These are phyloP conservation scores for Ichneumon xanthorius DNA, from an alignment of 2,888 invertebrate genomes.

Conservation along the genomic window DNA sequence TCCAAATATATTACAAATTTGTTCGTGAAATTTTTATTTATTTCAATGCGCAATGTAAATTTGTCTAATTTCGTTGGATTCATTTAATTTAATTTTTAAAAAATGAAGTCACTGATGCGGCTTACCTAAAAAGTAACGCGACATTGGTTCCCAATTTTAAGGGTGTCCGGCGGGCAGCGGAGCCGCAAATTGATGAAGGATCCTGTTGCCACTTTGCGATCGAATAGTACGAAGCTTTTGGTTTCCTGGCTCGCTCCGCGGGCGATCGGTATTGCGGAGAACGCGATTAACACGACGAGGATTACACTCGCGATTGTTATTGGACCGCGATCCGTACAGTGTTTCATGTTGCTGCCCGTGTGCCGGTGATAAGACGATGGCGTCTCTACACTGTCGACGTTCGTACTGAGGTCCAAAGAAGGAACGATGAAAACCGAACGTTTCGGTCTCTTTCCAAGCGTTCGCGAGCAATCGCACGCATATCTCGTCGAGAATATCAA, in stretches of 20 bases:
- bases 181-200: constrained; percentile 79
- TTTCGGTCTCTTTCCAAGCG: constrained; percentile 51
- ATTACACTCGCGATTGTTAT: constrained; percentile 16
- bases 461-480: constrained; percentile 48
- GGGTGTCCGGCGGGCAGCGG: constrained; percentile 77
- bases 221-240: constrained; percentile 74
- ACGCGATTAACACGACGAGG: not conserved
- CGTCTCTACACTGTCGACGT: constrained; percentile 53
- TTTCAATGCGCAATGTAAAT: no score
- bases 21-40: no score
- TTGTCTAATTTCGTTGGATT: not conserved
- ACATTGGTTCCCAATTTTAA: constrained; percentile 78
- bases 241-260: constrained; percentile 32
- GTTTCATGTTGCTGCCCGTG: constrained; percentile 50
- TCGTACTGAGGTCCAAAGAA: constrained; percentile 54
- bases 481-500: constrained; percentile 32
- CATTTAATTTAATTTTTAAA: not conserved
- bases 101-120: constrained; percentile 1
- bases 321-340: constrained; percentile 12
- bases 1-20: no score
- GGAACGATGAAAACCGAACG: constrained; percentile 58
- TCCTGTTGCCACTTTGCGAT: constrained; percentile 68
- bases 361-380: constrained; percentile 30
- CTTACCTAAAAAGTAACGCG: constrained; percentile 78
- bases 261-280: constrained; percentile 28